Evolutionary conservation across 2,113 vertebrate species (phyloP).

Genomic region (Orcinus orca): DNA sequence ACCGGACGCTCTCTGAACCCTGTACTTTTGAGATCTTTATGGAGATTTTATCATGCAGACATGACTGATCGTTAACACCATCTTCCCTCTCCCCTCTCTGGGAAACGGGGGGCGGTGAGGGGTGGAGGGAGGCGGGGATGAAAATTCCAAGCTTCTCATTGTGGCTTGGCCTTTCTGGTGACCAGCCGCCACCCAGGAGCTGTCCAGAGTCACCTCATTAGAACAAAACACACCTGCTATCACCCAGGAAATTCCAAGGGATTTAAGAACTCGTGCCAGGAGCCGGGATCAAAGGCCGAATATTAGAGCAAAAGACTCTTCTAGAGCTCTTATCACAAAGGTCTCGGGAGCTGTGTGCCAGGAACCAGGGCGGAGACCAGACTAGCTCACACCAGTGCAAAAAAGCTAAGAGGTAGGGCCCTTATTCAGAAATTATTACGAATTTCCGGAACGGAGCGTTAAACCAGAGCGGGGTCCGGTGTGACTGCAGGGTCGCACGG

Average conservation of each 20-base stretch:
- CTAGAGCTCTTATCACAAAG: not conserved
- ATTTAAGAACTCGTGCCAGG: not conserved
- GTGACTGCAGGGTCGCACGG: not conserved
- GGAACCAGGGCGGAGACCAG: not conserved
- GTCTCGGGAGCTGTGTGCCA: not conserved
- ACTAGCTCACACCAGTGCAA: too few species aligned
- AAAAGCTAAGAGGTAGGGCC: not conserved
- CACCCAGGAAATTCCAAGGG: not conserved
- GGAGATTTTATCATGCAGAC: fast-evolving
- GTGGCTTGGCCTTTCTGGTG: not conserved
- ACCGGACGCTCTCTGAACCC: fast-evolving
- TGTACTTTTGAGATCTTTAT: not conserved
- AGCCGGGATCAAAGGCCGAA: not conserved
- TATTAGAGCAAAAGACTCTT: not conserved
- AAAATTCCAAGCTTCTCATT: not conserved
- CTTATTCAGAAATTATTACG: not conserved
- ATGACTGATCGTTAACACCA: not conserved
- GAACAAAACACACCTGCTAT: not conserved
- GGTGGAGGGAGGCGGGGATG: not conserved
- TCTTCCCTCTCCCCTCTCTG: not conserved
- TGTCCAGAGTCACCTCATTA: not conserved
- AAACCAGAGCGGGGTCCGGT: fast-evolving
- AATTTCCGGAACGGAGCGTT: not conserved
- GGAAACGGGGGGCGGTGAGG: not conserved
- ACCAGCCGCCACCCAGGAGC: not conserved